A percentile compares a stretch with the other conserved stretches of the same genome.
These are phyloP conservation scores for Scotopteryx bipunctaria DNA, from an alignment of 2,888 invertebrate species.

Conservation along the genomic window DNA sequence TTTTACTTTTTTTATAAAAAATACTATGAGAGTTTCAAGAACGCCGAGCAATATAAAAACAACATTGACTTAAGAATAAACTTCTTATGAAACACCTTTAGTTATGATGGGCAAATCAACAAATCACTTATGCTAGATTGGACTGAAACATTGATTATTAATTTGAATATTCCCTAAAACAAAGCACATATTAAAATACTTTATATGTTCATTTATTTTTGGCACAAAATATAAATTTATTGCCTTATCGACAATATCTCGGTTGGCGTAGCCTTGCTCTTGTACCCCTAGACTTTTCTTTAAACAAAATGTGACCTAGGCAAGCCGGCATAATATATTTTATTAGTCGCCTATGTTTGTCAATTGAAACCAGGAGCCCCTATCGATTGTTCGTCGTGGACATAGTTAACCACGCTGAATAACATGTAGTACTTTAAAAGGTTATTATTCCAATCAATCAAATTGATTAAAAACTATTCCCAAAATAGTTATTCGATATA, in stretches of 20 bases:
- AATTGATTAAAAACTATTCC: not conserved
- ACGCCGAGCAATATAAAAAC: not conserved
- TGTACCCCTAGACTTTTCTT: not conserved
- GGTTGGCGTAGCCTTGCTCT: not conserved
- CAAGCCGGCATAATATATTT: not conserved
- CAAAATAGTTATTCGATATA: not conserved
- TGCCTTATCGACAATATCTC: no score
- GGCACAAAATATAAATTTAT: no score
- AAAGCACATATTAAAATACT: no score
- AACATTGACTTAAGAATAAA: not conserved
- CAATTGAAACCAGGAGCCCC: conserved; percentile 11
- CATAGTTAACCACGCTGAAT: not conserved
- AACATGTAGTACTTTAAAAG: not conserved
- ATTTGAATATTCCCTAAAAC: no score
- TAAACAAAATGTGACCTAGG: not conserved
- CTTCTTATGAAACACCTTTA: conserved; percentile 2
- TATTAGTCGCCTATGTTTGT: not conserved
- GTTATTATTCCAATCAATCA: not conserved
- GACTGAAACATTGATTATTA: no score
- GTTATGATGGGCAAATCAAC: conserved; percentile 4
- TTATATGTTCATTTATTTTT: no score
- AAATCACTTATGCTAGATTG: no score
- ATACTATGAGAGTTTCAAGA: not conserved
- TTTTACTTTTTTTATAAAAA: not conserved
- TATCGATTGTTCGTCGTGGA: conserved; percentile 5